Base-by-base conservation (phyloP, 2,888 invertebrate species). In the Rhynchonema sp. region DNA sequence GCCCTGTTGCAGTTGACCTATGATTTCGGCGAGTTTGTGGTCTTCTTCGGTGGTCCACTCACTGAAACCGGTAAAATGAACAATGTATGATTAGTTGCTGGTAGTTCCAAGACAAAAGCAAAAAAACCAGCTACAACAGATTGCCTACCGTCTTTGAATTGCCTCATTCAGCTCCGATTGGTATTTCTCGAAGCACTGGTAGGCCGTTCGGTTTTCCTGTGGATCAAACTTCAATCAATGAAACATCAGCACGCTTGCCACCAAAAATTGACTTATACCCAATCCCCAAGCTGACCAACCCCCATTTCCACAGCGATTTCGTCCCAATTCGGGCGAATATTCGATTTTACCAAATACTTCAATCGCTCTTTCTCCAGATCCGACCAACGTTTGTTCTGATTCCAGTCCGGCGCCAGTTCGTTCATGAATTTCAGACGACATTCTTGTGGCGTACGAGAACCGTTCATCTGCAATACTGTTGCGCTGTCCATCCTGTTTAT, bases 1-100 rank as follows among this genome's bases (percentile, higher is more conserved):
- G 25, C 83, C 84, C 57, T 82, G 76, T 63, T 76, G 79, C 63
- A 81, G 80, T 62, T 75, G 75, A 20, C 82, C 79, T 0, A 87
- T 80, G 1, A 84, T 71, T 59, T 80, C 76, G 38, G 78, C 70
- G 6, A 90, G 75, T 59, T 79, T 78, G 54, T 79, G 76, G 66
- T 86, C 84, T 70, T 90, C 88, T 57, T 81, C 79, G 2, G 73
- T 69, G 0, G 81, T 78, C 84, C 87, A 88, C 63, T 78, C 62
- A 55, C 68, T 70, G 60, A 53, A 62, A 62, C 52, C 20, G n/a
- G 30, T 38, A 25, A 28, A 38, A 38, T 38, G 38, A 6, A 17
- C 9, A 38, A 38, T n/a, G n/a, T n/a, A n/a, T n/a, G n/a, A n/a
- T n/a, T n/a, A n/a, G n/a, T n/a, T n/a, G n/a, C n/a, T n/a, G n/a